Evolutionary conservation across 2,888 invertebrate genomes (phyloP).

Genomic region (Leucophora obtusa): DNA sequence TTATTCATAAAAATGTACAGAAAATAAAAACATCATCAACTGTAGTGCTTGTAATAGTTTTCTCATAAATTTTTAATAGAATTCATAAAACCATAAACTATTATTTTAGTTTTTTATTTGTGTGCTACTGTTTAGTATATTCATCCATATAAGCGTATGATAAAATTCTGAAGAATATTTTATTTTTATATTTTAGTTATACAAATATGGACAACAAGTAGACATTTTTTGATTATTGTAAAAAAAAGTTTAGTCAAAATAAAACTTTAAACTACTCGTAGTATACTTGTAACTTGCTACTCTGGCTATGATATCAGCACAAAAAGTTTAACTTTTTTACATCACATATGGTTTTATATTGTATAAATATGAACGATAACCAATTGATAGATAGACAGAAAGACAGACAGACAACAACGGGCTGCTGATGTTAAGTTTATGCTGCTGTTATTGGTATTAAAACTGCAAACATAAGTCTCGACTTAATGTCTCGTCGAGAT

Average conservation of each 20-base stretch:
- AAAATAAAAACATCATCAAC: constrained; percentile 32
- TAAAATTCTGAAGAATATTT: constrained; percentile 45
- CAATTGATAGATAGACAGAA: constrained; percentile 48
- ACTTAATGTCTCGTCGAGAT: constrained; percentile 60
- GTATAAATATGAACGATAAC: constrained; percentile 26
- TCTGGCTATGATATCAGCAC: background rate
- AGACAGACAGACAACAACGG: constrained; percentile 49
- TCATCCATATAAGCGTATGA: background rate
- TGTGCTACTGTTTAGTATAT: constrained; percentile 24
- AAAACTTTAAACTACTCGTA: constrained; percentile 32
- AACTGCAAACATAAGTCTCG: constrained; percentile 41
- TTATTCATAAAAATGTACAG: constrained; percentile 14
- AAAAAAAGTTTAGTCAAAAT: constrained; percentile 41
- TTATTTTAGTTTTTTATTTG: background rate
- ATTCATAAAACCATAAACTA: constrained; percentile 38
- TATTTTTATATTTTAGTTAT: constrained; percentile 30
- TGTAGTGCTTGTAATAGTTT: constrained; percentile 33
- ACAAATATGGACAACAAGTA: constrained; percentile 52
- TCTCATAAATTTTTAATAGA: constrained; percentile 49
- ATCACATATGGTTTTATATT: background rate
- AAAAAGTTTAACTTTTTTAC: constrained; percentile 25
- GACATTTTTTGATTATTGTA: constrained; percentile 42
- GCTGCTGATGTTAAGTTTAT: constrained; percentile 42
- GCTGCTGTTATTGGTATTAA: background rate
- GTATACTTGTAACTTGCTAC: constrained; percentile 13